Percentiles rank a stretch among this genome's conserved stretches.
phyloP scores from a whole-genome alignment of 2,113 vertebrate species.

The Chionodraco myersi region DNA sequence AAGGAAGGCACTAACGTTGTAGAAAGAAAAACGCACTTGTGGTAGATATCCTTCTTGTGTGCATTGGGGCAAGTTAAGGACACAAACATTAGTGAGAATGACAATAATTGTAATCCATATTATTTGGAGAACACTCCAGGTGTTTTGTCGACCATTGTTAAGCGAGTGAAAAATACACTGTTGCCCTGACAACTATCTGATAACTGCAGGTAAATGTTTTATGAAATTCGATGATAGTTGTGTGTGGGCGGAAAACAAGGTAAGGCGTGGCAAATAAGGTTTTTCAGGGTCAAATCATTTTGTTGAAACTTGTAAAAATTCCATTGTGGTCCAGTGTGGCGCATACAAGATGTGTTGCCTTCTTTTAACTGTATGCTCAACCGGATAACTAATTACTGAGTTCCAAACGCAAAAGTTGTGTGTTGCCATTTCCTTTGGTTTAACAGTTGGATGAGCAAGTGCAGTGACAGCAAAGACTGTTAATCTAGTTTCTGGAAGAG shows the following conservation, averaged over 20 bases:
- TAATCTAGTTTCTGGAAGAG: slow-evolving; percentile 4
- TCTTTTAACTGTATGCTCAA: slow-evolving; percentile 3
- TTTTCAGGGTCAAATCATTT: slow-evolving; percentile 10
- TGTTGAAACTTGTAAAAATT: slow-evolving; percentile 1
- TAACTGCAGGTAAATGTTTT: slow-evolving; percentile 2
- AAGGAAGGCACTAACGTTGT: slow-evolving; percentile 56
- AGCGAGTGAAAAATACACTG: slow-evolving; percentile 5
- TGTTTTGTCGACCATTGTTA: background rate
- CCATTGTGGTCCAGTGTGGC: background rate
- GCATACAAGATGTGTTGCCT: background rate
- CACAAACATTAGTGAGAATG: slow-evolving; percentile 15
- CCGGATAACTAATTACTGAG: background rate
- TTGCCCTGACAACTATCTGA: slow-evolving; percentile 3
- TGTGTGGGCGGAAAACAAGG: slow-evolving; percentile 10
- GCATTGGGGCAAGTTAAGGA: slow-evolving; percentile 41
- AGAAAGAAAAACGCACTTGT: slow-evolving; percentile 51
- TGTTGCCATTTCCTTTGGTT: slow-evolving; percentile 72
- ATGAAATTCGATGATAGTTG: slow-evolving; percentile 16
- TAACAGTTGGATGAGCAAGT: slow-evolving; percentile 60
- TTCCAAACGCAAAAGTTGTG: slow-evolving; percentile 8
- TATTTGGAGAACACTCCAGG: background rate
- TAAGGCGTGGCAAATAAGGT: slow-evolving; percentile 4
- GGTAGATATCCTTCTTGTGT: slow-evolving; percentile 33
- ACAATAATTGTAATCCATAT: slow-evolving; percentile 24
- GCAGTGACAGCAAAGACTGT: slow-evolving; percentile 16